A percentile compares a stretch with the other conserved stretches of the same genome.
phyloP scores from a whole-genome alignment of 2,888 invertebrate genomes.

The Epinotia nisella region DNA sequence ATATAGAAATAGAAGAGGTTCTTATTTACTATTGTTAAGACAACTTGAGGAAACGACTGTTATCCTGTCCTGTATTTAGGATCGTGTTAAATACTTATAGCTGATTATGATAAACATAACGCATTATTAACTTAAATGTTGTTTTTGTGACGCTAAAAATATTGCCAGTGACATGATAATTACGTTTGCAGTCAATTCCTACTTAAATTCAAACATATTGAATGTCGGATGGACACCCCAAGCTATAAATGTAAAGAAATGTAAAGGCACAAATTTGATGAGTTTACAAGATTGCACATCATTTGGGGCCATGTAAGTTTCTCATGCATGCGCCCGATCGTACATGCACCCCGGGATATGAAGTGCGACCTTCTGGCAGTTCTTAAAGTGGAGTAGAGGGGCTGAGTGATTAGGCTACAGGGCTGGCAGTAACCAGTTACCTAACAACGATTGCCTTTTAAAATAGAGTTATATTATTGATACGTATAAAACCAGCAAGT shows the following conservation, averaged over 20 bases:
- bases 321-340: conserved; percentile 37
- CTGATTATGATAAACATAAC: neutral
- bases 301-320: conserved; percentile 16
- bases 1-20: neutral
- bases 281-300: conserved; percentile 22
- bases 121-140: neutral
- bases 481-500: neutral
- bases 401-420: conserved; percentile 63
- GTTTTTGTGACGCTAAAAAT: neutral
- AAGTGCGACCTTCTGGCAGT: conserved; percentile 45
- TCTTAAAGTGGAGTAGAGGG: conserved; percentile 60
- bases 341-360: conserved; percentile 41
- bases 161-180: neutral
- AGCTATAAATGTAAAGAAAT: conserved; percentile 34
- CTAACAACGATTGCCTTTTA: neutral
- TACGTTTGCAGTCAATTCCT: neutral
- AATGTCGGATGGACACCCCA: conserved; percentile 19
- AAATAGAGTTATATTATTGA: neutral
- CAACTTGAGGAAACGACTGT: neutral
- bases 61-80: neutral
- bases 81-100: neutral
- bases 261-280: conserved; percentile 41
- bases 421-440: conserved; percentile 12
- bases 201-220: neutral
- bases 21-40: neutral